Conservation (phyloP, 2,888 invertebrate genomes). For the Electrophaes corylata region DNA sequence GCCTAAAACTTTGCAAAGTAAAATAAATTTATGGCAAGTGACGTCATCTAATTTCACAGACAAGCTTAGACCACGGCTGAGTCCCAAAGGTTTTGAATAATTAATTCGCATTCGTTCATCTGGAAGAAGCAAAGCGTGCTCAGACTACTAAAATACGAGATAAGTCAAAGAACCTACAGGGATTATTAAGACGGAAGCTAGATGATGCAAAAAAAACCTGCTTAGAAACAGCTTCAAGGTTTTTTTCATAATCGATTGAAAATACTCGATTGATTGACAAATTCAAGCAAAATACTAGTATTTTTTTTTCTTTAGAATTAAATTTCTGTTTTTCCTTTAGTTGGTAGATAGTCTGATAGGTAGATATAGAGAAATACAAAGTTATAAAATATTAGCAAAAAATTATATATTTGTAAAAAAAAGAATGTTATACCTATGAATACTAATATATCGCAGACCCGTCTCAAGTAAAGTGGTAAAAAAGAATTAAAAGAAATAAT, state of each 20-base stretch:
- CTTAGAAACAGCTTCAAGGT: not conserved
- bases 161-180: not conserved
- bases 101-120: slow-evolving; percentile 12
- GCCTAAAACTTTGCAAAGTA: not conserved
- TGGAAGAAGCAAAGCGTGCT: not conserved
- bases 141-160: slow-evolving; percentile 1
- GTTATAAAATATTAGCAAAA: too few relatives aligned
- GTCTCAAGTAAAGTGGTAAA: too few relatives aligned
- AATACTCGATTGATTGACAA: too few relatives aligned
- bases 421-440: too few relatives aligned
- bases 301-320: too few relatives aligned
- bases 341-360: too few relatives aligned
- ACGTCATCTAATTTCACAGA: slow-evolving; percentile 10
- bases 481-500: too few relatives aligned
- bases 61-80: slow-evolving; percentile 11
- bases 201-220: not conserved
- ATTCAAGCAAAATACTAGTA: too few relatives aligned
- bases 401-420: too few relatives aligned
- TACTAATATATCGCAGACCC: too few relatives aligned
- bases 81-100: slow-evolving; percentile 18
- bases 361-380: too few relatives aligned
- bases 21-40: not conserved
- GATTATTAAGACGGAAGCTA: not conserved
- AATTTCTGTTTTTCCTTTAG: too few relatives aligned
- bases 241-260: not conserved